Evolutionary conservation across 2,113 vertebrate species (phyloP), one percentile per base, ranked within the genome.

Genomic region (Rhinoderma darwinii): DNA sequence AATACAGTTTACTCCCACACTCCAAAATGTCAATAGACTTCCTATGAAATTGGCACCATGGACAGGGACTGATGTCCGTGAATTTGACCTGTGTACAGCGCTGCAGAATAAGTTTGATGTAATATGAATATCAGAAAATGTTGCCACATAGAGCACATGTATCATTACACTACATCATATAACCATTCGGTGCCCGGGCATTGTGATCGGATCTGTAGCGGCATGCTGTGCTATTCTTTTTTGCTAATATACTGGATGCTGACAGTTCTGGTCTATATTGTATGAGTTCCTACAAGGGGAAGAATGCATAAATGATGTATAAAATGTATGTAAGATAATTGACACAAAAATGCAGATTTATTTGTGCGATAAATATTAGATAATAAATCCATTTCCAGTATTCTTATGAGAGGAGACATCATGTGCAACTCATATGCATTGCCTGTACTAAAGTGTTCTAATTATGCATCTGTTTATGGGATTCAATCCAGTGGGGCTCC

Each of bases 401-500:
- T n/a, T 59, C 25, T n/a, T 47, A 47, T 3, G 14, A 47, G n/a
- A 68, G 12, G 66, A 17, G 39, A 22, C 15, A 8, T 37, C 7
- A 22, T 37, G 66, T 27, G 37, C 32, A 50, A 47, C 18, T 32
- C n/a, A 18, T 54, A 30, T 35, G 27, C 17, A 35, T 35, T 22
- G 39, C 20, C 18, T 12, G 20, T 39, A 25, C 3, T 51, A 35
- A 35, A 54, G 17, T 25, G 6, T 30, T 44, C 51, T 77, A 50
- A 77, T 77, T 50, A 77, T 77, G 44, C 12, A 76, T 76, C 41
- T 76, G 73, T 18, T 78, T 78, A 37, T 51, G 27, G 50, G 17
- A 37, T 50, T 11, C 9, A 35, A 37, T 51, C 44, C 17, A 78
- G 47, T 54, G 73, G 73, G 41, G 41, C 73, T 75, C 41, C 73